Base-by-base conservation (phyloP, 2,113 vertebrate species). In the Strix aluco region DNA sequence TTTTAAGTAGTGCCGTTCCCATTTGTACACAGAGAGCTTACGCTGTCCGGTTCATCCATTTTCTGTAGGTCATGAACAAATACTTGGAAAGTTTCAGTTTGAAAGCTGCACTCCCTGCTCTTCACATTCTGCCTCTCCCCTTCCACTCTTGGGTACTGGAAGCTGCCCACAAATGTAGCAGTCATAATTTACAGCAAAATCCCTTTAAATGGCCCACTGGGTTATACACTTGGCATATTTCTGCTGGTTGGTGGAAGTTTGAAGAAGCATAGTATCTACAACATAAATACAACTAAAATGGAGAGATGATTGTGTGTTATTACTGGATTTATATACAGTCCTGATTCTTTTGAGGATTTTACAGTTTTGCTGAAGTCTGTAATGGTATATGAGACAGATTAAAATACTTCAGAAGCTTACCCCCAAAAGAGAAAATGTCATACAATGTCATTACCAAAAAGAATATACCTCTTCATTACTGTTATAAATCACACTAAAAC, bases 41-140 rank as follows among this genome's bases (percentile, higher is more conserved):
- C 38, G 27, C 61, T 51, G 29, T 34, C 77, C 70, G 10, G 16
- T 52, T 54, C 18, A 40, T 59, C 52, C 10, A 5, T 80, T 75
- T 95, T 30, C 42, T 84, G n/a, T 34, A 47, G 82, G 30, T 58
- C 51, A 8, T 7, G 46, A 54, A 15, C 14, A 57, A 65, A 44
- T 23, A 15, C 4, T 46, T 0, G 0, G 14, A 36, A 79, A 42
- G 57, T 52, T 78, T 86, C 9, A 3, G 20, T n/a, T 22, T 73
- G 65, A 54, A 73, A 57, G 62, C 29, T 79, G 30, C 0, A 0
- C 36, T 83, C 21, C n/a, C 5, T 0, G 0, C 10, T 93, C 5
- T 3, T 70, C 10, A 0, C 0, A 0, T 73, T 79, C 81, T 78
- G 25, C 42, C 38, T 89, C n/a, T 65, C 34, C 44, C 21, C 19